Percentiles rank a stretch among this genome's conserved stretches.
Conservation (phyloP, 2,113 vertebrate species). For the Lethenteron camtschaticum region DNA sequence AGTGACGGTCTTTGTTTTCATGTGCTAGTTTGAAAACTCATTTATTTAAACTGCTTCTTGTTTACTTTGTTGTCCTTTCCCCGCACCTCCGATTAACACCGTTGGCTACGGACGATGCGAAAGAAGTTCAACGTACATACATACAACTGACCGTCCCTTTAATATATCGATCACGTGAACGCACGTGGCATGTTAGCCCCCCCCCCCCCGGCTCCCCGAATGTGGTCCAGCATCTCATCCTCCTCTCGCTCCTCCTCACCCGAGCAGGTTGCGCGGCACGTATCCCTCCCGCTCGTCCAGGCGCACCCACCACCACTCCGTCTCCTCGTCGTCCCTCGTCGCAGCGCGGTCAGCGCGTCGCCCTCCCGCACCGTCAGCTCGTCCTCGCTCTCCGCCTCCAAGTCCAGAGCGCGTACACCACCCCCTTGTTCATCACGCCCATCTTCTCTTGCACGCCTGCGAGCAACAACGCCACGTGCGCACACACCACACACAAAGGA, state of each 20-base stretch:
- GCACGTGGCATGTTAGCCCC: not conserved
- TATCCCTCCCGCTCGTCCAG: constrained; percentile 55
- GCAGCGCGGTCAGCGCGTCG: constrained; percentile 68
- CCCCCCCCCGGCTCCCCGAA: not conserved
- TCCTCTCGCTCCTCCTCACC: constrained; percentile 30
- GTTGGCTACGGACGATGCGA: not conserved
- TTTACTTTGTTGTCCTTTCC: not conserved
- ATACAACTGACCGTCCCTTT: not conserved
- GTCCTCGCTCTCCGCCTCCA: constrained; percentile 39
- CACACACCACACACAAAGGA: not conserved
- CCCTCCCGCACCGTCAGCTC: constrained; percentile 59
- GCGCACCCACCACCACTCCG: constrained; percentile 91
- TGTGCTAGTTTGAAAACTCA: too few species aligned
- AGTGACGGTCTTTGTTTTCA: too few species aligned
- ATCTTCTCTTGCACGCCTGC: constrained; percentile 96
- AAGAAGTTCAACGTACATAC: not conserved
- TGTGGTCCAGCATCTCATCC: not conserved
- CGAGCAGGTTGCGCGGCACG: constrained; percentile 69
- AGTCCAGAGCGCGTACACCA: constrained; percentile 83
- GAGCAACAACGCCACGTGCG: not conserved
- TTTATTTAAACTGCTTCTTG: too few species aligned
- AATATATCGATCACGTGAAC: constrained; percentile 12
- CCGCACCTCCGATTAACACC: not conserved
- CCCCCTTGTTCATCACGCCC: constrained; percentile 93
- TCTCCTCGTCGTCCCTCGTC: constrained; percentile 67